Conservation (phyloP, 1,140 invertebrate genomes). For the Octopus sinensis region DNA sequence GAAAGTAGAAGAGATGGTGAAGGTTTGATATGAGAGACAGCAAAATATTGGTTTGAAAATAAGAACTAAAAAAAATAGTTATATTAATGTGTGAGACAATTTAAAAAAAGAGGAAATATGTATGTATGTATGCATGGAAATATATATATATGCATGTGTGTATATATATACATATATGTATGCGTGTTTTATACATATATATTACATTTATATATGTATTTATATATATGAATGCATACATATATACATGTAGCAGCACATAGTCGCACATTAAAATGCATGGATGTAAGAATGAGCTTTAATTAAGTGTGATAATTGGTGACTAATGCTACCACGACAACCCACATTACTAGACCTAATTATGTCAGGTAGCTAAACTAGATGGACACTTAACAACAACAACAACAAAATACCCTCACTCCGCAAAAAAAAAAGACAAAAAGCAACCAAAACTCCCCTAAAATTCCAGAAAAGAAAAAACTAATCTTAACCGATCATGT, state of each 20-base stretch:
- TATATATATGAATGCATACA: not conserved
- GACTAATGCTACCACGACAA: not conserved
- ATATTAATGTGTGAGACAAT: not conserved
- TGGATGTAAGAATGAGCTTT: not conserved
- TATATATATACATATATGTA: not conserved
- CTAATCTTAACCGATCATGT: conserved; percentile 10
- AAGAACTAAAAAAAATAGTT: too few species aligned
- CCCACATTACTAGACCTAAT: not conserved
- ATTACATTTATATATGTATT: not conserved
- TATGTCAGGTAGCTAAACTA: too few species aligned
- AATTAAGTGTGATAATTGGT: conserved; percentile 1
- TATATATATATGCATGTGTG: not conserved
- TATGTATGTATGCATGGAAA: not conserved
- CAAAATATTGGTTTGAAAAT: too few species aligned
- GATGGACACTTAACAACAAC: not conserved
- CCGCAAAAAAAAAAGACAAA: not conserved
- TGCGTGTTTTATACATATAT: not conserved
- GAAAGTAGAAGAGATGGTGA: not conserved
- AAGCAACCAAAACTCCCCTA: not conserved
- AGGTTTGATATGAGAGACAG: not conserved
- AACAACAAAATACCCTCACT: not conserved
- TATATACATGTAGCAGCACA: not conserved
- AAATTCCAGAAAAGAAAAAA: not conserved
- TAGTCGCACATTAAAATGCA: not conserved
- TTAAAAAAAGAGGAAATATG: conserved; percentile 10